Evolutionary conservation across 2,797 vertebrate genomes (phyloP).

Genomic region (Gambelia wislizenii): DNA sequence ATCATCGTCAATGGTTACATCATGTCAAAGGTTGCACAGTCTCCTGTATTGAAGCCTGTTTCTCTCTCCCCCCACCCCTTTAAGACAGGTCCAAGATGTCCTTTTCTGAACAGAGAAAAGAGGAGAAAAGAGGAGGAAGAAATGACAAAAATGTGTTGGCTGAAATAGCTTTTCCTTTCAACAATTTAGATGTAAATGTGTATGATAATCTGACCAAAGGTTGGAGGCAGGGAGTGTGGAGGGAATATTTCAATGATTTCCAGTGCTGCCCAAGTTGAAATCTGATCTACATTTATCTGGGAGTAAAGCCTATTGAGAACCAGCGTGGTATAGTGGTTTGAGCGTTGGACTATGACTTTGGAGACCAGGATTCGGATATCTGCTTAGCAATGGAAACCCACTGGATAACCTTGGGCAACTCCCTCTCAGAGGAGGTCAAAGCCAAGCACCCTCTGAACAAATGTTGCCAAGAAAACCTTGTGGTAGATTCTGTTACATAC

Average conservation of each 20-base stretch:
- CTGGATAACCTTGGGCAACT: too few relatives aligned
- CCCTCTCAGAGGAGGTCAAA: too few relatives aligned
- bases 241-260: background rate
- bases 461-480: too few relatives aligned
- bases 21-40: slow-evolving; percentile 41
- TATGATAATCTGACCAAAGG: background rate
- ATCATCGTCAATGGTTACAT: slow-evolving; percentile 42
- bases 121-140: background rate
- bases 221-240: too few relatives aligned
- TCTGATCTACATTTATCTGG: background rate
- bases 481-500: too few relatives aligned
- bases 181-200: slow-evolving; percentile 35
- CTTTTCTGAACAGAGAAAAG: background rate
- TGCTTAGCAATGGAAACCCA: too few relatives aligned
- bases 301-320: background rate
- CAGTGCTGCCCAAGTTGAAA: background rate
- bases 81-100: slow-evolving; percentile 59
- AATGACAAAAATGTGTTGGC: slow-evolving; percentile 56
- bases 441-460: too few relatives aligned
- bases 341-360: too few relatives aligned
- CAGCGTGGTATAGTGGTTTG: too few relatives aligned
- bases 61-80: slow-evolving; percentile 30
- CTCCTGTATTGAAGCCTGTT: slow-evolving; percentile 10
- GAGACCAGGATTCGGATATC: too few relatives aligned
- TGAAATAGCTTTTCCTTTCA: slow-evolving; percentile 28